phyloP scores from a whole-genome alignment of 2,888 invertebrate species.

The Geotrupes spiniger region DNA sequence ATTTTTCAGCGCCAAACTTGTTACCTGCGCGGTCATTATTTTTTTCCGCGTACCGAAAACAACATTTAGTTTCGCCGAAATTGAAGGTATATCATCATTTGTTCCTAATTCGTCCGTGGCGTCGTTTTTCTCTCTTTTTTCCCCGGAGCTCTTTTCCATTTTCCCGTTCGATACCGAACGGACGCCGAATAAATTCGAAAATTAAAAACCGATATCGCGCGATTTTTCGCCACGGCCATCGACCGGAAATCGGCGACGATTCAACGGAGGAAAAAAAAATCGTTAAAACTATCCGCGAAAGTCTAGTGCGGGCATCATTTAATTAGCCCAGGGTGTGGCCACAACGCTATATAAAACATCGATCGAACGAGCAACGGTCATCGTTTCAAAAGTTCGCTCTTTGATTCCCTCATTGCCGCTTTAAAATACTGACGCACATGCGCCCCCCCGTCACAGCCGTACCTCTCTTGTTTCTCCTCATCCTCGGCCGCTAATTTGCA shows the following conservation, averaged over 20 bases:
- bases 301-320: slow-evolving; percentile 51
- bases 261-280: neutral
- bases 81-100: slow-evolving; percentile 7
- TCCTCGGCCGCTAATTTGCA: slow-evolving; percentile 40
- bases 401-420: slow-evolving; percentile 52
- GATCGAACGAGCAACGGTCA: slow-evolving; percentile 52
- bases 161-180: no score
- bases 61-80: slow-evolving; percentile 1
- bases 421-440: slow-evolving; percentile 47
- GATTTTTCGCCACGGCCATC: neutral
- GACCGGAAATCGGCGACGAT: neutral
- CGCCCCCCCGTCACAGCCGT: slow-evolving; percentile 31
- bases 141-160: neutral
- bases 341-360: slow-evolving; percentile 52
- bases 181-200: no score
- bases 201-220: neutral
- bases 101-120: slow-evolving; percentile 4
- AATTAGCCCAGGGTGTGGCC: slow-evolving; percentile 53
- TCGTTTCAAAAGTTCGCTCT: slow-evolving; percentile 53
- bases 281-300: slow-evolving; percentile 20
- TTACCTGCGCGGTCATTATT: no score
- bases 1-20: no score
- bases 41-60: neutral
- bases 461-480: slow-evolving; percentile 31
- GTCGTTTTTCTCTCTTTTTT: slow-evolving; percentile 1